Base-by-base conservation (phyloP, 2,113 vertebrate species). In the Epinephelus lanceolatus region DNA sequence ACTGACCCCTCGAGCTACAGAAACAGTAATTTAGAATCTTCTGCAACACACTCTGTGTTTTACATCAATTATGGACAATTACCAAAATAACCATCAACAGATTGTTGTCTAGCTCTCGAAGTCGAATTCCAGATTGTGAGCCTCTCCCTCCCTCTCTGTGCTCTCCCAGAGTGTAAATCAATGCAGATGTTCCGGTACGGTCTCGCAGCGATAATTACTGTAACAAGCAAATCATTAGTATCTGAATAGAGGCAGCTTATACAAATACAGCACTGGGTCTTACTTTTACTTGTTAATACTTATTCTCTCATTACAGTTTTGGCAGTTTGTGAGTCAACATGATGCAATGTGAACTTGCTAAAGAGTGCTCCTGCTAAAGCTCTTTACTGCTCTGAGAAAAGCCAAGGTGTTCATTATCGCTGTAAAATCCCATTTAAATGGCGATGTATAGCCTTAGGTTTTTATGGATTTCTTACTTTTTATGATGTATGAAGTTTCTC, bases 161-260 rank as follows among this genome's bases (percentile, higher is more conserved):
- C 87, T 88, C 91, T 92, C 88, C 87, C 78, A 52, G 87, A 89
- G 86, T 91, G 85, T 92, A 90, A 93, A 94, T 91, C 90, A 91
- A 94, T 95, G 93, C 94, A 95, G 94, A 96, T 96, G 95, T 96
- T 96, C 91, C 69, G 74, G 89, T 94, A 87, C 91, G 91, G 92
- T 88, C 80, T 95, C 78, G 59, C 90, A 86, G 91, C 90, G 89
- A 89, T 95, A 95, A 96, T 95, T 94, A 91, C 91, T 88, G 78
- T 90, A 95, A 95, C 92, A 94, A 94, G 92, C 93, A 87, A 94
- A 91, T 94, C 93, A 94, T 95, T 95, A 95, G 94, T 92, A 91
- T 88, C 83, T 88, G 87, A 94, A 93, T 94, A 88, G 89, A 94
- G 87, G 90, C 87, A 88, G 92, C 79, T 91, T 93, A 93, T 93